phyloP scores from a whole-genome alignment of 2,888 invertebrate species.

The Venustoraphidia nigricollis region DNA sequence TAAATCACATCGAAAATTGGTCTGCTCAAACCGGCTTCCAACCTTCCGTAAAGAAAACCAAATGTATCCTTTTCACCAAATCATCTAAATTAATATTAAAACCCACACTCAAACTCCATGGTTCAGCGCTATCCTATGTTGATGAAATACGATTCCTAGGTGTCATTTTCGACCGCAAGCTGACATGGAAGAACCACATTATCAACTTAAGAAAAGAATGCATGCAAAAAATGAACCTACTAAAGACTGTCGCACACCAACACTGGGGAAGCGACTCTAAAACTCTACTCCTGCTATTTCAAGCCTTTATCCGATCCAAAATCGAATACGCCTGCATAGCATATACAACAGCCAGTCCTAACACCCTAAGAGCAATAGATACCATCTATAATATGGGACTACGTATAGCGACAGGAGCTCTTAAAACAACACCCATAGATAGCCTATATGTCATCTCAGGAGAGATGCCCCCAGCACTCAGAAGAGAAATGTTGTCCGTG shows the following conservation, averaged over 20 bases:
- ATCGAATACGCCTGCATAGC: conserved; percentile 13
- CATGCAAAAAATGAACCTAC: conserved; percentile 8
- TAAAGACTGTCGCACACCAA: conserved; percentile 7
- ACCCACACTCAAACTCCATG: conserved; percentile 2
- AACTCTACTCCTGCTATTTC: conserved; percentile 6
- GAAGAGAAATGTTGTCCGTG: not conserved
- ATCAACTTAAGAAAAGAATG: conserved; percentile 5
- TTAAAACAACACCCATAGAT: conserved; percentile 4
- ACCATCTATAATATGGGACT: conserved; percentile 10
- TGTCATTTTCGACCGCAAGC: conserved; percentile 8
- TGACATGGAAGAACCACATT: conserved; percentile 10
- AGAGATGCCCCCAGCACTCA: not conserved
- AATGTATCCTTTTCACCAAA: conserved; percentile 4
- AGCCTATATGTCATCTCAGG: not conserved
- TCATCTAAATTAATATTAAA: not conserved
- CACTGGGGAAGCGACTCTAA: conserved; percentile 10
- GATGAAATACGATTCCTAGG: conserved; percentile 9
- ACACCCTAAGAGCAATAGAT: conserved; percentile 5
- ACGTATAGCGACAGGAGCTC: conserved; percentile 9
- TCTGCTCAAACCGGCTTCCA: conserved; percentile 6
- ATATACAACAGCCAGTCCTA: conserved; percentile 11
- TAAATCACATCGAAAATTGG: conserved; percentile 5
- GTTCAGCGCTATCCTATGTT: not conserved
- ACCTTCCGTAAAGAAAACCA: conserved; percentile 6
- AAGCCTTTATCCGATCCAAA: conserved; percentile 10